A percentile compares a stretch with the other conserved stretches of the same genome.
phyloP scores from a whole-genome alignment of 2,113 vertebrate species.

The Lathamus discolor region DNA sequence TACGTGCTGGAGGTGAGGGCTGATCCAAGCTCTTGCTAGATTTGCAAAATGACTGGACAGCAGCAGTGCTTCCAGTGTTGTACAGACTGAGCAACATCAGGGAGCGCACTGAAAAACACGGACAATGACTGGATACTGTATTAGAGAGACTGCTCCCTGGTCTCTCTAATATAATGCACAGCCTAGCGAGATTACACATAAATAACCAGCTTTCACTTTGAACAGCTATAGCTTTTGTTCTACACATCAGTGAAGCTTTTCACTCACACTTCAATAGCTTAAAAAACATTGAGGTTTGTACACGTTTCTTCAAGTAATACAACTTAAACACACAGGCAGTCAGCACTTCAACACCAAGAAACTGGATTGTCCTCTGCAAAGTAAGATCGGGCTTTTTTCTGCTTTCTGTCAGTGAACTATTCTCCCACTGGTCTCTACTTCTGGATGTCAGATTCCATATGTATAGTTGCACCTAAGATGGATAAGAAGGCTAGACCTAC shows the following conservation, averaged over 20 bases:
- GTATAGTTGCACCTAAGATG: neutral
- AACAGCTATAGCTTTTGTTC: neutral
- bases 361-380: neutral
- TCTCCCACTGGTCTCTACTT: neutral
- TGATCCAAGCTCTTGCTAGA: neutral
- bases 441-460: neutral
- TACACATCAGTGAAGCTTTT: neutral
- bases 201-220: neutral
- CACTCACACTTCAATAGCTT: neutral
- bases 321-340: neutral
- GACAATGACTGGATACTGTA: neutral
- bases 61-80: neutral
- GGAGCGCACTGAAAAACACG: neutral
- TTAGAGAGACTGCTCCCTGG: neutral
- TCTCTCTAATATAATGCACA: neutral
- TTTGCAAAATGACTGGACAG: neutral
- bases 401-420: neutral
- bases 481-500: neutral
- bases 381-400: neutral
- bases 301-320: neutral
- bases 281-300: neutral
- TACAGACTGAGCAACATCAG: neutral
- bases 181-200: neutral
- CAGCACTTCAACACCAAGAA: neutral
- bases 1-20: neutral